phyloP scores from a whole-genome alignment of 2,113 vertebrate species.

The Xenopus tropicalis region DNA sequence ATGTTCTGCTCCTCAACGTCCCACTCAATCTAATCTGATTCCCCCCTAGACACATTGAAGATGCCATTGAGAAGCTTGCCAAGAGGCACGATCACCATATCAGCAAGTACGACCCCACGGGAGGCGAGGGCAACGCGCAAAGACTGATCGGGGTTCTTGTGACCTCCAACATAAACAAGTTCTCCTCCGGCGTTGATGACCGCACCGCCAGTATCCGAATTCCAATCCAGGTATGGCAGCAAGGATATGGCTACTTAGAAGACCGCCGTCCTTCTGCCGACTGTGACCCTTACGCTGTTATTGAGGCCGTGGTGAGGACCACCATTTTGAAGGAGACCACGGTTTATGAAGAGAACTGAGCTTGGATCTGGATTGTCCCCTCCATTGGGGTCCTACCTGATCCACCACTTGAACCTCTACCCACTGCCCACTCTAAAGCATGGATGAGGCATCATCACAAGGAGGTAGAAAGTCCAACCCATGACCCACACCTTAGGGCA shows the following conservation, averaged over 20 bases:
- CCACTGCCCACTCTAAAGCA: not conserved
- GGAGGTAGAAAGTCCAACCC: too few species aligned
- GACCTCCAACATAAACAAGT: constrained; percentile 69
- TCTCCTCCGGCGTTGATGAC: constrained; percentile 70
- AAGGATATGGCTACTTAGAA: constrained; percentile 68
- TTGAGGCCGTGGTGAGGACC: constrained; percentile 59
- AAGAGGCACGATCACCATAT: constrained; percentile 69
- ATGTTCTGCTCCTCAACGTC: too few species aligned
- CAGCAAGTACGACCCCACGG: constrained; percentile 61
- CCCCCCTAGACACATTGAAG: constrained; percentile 60
- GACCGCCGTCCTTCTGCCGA: constrained; percentile 73
- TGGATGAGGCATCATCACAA: constrained; percentile 1
- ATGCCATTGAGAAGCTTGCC: constrained; percentile 67
- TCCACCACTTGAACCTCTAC: not conserved
- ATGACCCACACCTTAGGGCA: too few species aligned
- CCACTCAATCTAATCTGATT: too few species aligned
- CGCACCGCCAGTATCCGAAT: constrained; percentile 72
- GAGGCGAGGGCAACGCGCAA: constrained; percentile 68
- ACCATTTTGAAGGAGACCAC: constrained; percentile 59
- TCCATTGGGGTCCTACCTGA: not conserved
- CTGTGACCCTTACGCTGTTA: constrained; percentile 73
- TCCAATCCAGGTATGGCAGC: constrained; percentile 67
- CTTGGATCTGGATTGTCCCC: constrained; percentile 17
- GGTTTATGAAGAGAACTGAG: constrained; percentile 50
- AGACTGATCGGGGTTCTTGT: constrained; percentile 68